Conservation (phyloP, 2,797 vertebrate genomes). For the Enteromius treurensis region DNA sequence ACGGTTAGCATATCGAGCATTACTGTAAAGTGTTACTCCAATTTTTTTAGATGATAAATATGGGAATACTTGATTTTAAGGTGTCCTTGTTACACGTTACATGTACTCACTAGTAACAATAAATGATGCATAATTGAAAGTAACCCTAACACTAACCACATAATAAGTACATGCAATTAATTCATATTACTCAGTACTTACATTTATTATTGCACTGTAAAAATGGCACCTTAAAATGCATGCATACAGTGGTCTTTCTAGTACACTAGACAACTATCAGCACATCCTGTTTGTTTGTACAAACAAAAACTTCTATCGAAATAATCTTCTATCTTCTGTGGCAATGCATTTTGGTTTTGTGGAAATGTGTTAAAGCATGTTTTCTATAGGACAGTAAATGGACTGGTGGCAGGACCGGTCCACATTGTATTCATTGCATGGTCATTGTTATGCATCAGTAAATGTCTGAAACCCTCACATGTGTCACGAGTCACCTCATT, state of each 20-base stretch:
- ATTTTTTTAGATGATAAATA: neutral
- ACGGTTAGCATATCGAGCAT: neutral
- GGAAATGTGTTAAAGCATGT: neutral
- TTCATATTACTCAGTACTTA: neutral
- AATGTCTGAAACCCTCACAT: conserved; percentile 11
- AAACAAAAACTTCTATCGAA: neutral
- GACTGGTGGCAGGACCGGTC: neutral
- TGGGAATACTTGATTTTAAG: neutral
- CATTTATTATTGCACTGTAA: neutral
- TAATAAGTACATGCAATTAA: neutral
- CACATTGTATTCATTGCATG: neutral
- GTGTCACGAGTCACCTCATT: conserved; percentile 30
- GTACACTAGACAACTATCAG: neutral
- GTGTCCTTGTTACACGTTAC: neutral
- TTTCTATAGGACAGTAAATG: neutral
- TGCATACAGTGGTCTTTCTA: neutral
- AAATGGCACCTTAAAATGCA: neutral
- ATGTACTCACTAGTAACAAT: neutral
- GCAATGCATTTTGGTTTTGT: neutral
- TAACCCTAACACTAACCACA: neutral
- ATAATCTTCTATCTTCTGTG: neutral
- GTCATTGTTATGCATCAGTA: neutral
- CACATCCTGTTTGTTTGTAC: neutral
- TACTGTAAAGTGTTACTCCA: neutral
- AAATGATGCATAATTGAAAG: too few relatives aligned